Evolutionary conservation across 2,113 vertebrate genomes (phyloP).

Genomic region (Grantiella picta): DNA sequence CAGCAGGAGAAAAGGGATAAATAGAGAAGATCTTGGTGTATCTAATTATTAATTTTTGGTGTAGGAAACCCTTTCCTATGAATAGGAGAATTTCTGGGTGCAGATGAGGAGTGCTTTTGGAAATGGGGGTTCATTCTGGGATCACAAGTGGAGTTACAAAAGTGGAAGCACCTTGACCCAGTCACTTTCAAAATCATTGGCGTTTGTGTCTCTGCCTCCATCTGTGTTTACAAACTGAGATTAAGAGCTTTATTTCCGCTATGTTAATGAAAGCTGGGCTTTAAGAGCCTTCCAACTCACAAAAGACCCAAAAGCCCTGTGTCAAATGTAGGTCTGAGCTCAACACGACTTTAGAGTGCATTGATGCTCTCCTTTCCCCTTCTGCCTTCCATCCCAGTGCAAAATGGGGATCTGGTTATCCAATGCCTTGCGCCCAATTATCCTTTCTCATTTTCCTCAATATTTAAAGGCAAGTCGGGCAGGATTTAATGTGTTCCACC

Average conservation of each 20-base stretch:
- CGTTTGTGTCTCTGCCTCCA: not conserved
- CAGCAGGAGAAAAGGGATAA: not conserved
- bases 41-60: not conserved
- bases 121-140: not conserved
- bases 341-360: not conserved
- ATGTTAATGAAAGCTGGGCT: not conserved
- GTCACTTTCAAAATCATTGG: not conserved
- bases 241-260: not conserved
- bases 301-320: not conserved
- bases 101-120: not conserved
- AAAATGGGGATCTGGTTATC: not conserved
- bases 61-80: not conserved
- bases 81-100: not conserved
- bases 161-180: not conserved
- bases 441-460: not conserved
- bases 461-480: not conserved
- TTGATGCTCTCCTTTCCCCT: not conserved
- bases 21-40: not conserved
- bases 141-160: not conserved
- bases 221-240: not conserved
- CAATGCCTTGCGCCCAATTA: not conserved
- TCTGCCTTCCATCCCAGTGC: not conserved
- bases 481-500: not conserved
- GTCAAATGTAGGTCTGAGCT: not conserved
- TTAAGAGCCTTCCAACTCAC: not conserved